Conservation (phyloP, 2,888 invertebrate genomes). For the Synergus itoensis region DNA sequence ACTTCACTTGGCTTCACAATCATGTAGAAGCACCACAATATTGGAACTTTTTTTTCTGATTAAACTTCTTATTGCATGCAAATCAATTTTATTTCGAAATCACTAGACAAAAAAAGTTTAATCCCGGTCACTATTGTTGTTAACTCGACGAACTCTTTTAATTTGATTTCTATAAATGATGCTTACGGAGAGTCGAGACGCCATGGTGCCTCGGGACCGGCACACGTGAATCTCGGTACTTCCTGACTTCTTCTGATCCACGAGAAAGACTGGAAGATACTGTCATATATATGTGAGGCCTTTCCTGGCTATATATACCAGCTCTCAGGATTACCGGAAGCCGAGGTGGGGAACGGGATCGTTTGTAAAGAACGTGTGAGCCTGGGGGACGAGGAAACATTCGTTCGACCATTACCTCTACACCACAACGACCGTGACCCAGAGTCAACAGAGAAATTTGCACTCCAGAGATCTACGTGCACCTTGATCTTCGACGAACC, state of each 20-base stretch:
- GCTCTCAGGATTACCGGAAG: slow-evolving; percentile 56
- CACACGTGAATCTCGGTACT: slow-evolving; percentile 48
- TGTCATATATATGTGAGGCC: slow-evolving; percentile 72
- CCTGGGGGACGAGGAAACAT: slow-evolving; percentile 55
- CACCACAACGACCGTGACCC: slow-evolving; percentile 56
- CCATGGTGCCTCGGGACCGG: slow-evolving; percentile 47
- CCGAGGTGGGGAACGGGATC: slow-evolving; percentile 54
- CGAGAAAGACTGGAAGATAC: slow-evolving; percentile 62
- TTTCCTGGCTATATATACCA: slow-evolving; percentile 66
- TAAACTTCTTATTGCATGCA: neutral
- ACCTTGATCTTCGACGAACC: neutral
- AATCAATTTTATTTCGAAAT: neutral
- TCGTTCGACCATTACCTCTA: slow-evolving; percentile 53
- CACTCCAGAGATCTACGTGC: slow-evolving; percentile 15
- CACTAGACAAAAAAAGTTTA: neutral
- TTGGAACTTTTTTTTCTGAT: neutral
- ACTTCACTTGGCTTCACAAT: slow-evolving; percentile 11
- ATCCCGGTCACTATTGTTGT: neutral
- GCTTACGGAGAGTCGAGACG: slow-evolving; percentile 53
- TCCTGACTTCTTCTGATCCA: slow-evolving; percentile 55
- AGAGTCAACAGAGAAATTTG: slow-evolving; percentile 58
- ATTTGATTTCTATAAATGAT: slow-evolving; percentile 20
- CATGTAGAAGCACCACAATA: neutral
- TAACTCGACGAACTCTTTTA: neutral
- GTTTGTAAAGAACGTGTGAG: slow-evolving; percentile 51